Evolutionary conservation across 2,113 vertebrate genomes (phyloP).

Genomic region (Ophiodon elongatus): DNA sequence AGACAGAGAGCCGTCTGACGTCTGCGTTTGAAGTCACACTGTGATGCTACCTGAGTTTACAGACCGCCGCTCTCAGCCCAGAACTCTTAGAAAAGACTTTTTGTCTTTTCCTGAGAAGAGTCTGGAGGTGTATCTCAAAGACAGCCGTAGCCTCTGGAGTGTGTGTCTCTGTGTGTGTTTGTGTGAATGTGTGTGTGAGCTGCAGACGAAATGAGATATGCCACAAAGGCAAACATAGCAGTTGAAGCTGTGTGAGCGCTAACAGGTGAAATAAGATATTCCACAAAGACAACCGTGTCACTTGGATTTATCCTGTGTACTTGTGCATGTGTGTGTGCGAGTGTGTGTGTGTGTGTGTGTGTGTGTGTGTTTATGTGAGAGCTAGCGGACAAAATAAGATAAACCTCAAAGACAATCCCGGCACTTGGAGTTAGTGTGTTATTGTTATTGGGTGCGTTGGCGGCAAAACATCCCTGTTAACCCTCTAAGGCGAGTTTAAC

Average conservation of each 20-base stretch:
- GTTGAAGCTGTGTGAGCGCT: slow-evolving; percentile 36
- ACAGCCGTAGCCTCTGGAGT: slow-evolving; percentile 5
- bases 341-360: slow-evolving; percentile 1
- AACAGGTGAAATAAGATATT: slow-evolving; percentile 70
- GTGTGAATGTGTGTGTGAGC: slow-evolving; percentile 1
- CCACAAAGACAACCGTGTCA: slow-evolving; percentile 55
- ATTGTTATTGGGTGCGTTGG: slow-evolving; percentile 32
- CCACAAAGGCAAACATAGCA: slow-evolving; percentile 52
- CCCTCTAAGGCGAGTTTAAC: slow-evolving; percentile 56
- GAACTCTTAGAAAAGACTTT: slow-evolving; percentile 24
- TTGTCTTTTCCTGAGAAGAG: slow-evolving; percentile 27
- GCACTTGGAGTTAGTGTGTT: slow-evolving; percentile 40
- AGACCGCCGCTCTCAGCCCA: slow-evolving; percentile 20
- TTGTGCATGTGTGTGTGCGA: not conserved
- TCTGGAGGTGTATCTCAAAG: slow-evolving; percentile 54
- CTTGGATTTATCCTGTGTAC: slow-evolving; percentile 53
- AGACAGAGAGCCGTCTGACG: slow-evolving; percentile 32
- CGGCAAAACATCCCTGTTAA: slow-evolving; percentile 33
- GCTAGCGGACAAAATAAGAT: slow-evolving; percentile 43
- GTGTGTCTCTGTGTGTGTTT: not conserved
- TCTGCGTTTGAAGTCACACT: slow-evolving; percentile 49
- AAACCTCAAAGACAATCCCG: slow-evolving; percentile 45
- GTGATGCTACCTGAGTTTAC: slow-evolving; percentile 49
- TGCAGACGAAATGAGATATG: slow-evolving; percentile 58
- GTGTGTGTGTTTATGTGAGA: not conserved